A percentile compares a stretch with the other conserved stretches of the same genome.
These are phyloP conservation scores for Aspidoscelis tigris DNA, from an alignment of 2,113 vertebrate species.

Conservation along the genomic window DNA sequence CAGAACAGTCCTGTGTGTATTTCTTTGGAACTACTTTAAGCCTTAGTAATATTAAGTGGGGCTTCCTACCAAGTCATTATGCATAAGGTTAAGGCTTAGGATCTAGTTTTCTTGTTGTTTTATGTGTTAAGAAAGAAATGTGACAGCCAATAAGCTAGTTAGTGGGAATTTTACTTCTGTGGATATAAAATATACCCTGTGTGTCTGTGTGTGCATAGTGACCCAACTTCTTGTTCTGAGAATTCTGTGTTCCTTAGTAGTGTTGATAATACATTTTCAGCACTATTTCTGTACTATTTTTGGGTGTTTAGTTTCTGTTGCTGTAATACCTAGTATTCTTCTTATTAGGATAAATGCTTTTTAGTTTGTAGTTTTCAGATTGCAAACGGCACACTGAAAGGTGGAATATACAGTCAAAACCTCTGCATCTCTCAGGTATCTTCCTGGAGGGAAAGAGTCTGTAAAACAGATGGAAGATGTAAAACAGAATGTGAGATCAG, in stretches of 20 bases:
- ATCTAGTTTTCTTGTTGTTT: neutral
- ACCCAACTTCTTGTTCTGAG: neutral
- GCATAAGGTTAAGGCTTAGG: neutral
- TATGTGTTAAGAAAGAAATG: neutral
- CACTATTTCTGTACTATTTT: too few species aligned
- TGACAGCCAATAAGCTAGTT: neutral
- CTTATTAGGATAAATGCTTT: too few species aligned
- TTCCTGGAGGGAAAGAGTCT: accelerated
- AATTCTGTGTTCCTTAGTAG: neutral
- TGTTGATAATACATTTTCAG: too few species aligned
- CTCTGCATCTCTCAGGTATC: accelerated
- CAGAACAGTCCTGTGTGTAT: neutral
- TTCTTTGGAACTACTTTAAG: neutral
- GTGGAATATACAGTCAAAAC: neutral
- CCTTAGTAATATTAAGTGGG: neutral
- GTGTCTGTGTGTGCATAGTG: neutral
- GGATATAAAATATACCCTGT: neutral
- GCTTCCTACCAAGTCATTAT: neutral
- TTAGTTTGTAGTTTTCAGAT: neutral
- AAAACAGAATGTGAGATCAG: accelerated
- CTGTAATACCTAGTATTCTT: too few species aligned
- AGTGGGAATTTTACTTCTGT: neutral
- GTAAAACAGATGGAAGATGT: neutral
- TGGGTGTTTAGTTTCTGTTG: too few species aligned
- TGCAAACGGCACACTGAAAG: neutral